Evolutionary conservation across 1,140 invertebrate genomes (phyloP).

Genomic region (Cotesia vestalis): DNA sequence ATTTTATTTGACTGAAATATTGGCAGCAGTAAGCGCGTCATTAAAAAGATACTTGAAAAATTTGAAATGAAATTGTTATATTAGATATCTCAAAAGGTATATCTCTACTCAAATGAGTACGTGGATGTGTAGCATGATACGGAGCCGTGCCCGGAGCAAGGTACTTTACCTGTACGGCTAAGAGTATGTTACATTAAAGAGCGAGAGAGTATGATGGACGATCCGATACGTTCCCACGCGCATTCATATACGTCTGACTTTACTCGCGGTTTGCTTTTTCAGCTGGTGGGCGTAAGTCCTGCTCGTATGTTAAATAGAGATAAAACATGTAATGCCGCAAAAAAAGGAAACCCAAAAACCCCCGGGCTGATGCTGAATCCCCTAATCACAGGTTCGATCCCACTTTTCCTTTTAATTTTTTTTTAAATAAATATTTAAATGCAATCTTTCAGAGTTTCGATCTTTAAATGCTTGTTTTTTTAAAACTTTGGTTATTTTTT

Average conservation of each 20-base stretch:
- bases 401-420: background rate
- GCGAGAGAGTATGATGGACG: slow-evolving; percentile 57
- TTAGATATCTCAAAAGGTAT: slow-evolving; percentile 4
- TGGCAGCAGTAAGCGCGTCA: too few relatives aligned
- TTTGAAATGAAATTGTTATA: too few relatives aligned
- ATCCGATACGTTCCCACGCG: slow-evolving; percentile 63
- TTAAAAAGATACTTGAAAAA: too few relatives aligned
- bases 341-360: slow-evolving; percentile 41
- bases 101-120: slow-evolving; percentile 6
- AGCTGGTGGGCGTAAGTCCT: slow-evolving; percentile 56
- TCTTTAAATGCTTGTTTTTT: too few relatives aligned
- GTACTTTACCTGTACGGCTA: slow-evolving; percentile 8
- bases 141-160: slow-evolving; percentile 26
- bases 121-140: background rate
- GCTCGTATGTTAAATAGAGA: background rate
- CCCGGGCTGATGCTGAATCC: slow-evolving; percentile 44
- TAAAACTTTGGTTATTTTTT: too few relatives aligned
- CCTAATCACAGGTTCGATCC: slow-evolving; percentile 60
- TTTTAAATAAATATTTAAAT: background rate
- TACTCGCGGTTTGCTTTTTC: slow-evolving; percentile 41
- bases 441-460: too few relatives aligned
- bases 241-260: slow-evolving; percentile 34
- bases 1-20: too few relatives aligned
- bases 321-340: background rate
- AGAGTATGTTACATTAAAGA: slow-evolving; percentile 29